Evolutionary conservation across 2,888 invertebrate genomes (phyloP), one percentile per base, ranked within the genome.

Genomic region (Heliconius erato): DNA sequence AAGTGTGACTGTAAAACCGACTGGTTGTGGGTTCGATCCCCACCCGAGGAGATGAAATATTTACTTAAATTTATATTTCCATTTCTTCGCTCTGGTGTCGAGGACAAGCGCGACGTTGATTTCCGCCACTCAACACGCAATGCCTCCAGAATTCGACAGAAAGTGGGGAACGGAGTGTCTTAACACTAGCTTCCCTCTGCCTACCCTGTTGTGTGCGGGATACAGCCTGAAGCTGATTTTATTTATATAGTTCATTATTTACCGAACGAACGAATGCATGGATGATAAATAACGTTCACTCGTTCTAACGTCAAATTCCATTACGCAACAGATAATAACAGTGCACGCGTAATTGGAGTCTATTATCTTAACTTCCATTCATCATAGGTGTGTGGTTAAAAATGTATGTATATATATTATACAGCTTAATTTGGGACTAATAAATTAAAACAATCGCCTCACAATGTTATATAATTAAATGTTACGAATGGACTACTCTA

Each of bases 281-380:
- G 28, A 67, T 23, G 77, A 71, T 81, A 74, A 77, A 79, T 74
- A 71, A 74, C 63, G 44, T 71, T 71, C 63, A 76, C 79, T 71
- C 26, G 72, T 65, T 7, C 59, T 59, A 32, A 71, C 67, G 59
- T 81, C 71, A 63, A 63, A 76, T 76, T 71, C 72, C n/a, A 59
- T 80, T 84, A 82, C 74, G 79, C 68, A 82, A 82, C 26, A 80
- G 49, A 63, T 78, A 82, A 80, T 79, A 49, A 68, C 28, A 82
- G 63, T 40, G 82, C 67, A 71, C 54, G 19, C 44, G 69, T 84
- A 82, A 82, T 82, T 80, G 79, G 26, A 68, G 72, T 74, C 74
- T 82, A 80, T 82, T 80, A 80, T 68, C 63, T 72, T 80, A 80
- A 80, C 71, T 79, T 71, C 77, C 54, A 82, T 82, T 79, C 80